Conservation (phyloP, 2,797 vertebrate species). For the Brotula barbata region DNA sequence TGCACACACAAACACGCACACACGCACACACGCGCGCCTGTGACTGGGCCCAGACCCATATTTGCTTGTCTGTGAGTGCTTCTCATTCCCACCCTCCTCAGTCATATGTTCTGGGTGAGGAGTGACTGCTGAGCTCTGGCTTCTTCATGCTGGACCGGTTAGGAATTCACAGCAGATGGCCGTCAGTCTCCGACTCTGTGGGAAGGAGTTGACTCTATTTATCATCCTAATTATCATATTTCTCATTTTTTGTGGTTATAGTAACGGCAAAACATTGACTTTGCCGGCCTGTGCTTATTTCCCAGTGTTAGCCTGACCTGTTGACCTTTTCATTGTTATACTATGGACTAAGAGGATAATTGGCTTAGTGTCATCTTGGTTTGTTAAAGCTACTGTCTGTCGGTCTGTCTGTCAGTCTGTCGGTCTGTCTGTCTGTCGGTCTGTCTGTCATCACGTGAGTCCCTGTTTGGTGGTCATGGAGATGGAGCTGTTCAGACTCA, state of each 20-base stretch:
- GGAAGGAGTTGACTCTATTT: no score
- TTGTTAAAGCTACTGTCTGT: constrained; percentile 42
- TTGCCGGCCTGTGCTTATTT: no score
- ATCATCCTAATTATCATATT: no score
- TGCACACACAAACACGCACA: constrained; percentile 4
- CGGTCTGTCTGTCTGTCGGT: no score
- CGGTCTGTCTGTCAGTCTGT: no score
- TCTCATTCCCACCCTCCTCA: constrained; percentile 16
- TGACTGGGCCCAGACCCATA: constrained; percentile 14
- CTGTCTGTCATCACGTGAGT: constrained; percentile 7
- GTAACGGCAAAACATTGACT: background rate
- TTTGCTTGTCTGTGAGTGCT: constrained; percentile 19
- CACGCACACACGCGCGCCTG: background rate
- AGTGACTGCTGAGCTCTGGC: constrained; percentile 36
- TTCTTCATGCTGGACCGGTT: constrained; percentile 25
- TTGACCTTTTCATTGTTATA: constrained; percentile 13
- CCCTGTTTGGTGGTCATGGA: no score
- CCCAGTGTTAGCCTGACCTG: no score
- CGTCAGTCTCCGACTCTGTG: constrained; percentile 14
- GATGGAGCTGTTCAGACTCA: no score
- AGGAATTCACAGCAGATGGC: constrained; percentile 58
- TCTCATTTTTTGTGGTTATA: no score
- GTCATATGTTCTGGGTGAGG: constrained; percentile 39
- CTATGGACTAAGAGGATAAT: constrained; percentile 37
- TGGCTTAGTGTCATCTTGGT: constrained; percentile 42